These are phyloP conservation scores for Junonia oenone DNA, from an alignment of 2,888 invertebrate genomes.

Conservation along the genomic window DNA sequence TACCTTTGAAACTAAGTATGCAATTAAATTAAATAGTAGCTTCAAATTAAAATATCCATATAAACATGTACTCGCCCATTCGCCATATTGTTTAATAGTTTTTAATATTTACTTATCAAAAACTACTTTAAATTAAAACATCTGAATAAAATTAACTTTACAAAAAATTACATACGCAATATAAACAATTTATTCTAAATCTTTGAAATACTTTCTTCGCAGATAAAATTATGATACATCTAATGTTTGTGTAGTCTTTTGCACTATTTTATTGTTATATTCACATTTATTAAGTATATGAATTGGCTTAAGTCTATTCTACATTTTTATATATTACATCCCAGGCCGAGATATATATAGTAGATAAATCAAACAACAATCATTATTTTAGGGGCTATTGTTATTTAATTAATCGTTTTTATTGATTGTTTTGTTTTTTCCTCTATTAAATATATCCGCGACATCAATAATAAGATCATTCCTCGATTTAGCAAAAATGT, in stretches of 20 bases:
- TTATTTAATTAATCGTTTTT: not conserved
- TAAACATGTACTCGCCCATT: conserved; percentile 57
- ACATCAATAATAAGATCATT: conserved; percentile 9
- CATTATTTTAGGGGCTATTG: not conserved
- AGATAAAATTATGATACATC: conserved; percentile 53
- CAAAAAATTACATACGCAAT: conserved; percentile 65
- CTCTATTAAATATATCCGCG: conserved; percentile 11
- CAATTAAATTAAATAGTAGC: no score
- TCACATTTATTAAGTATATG: conserved; percentile 54
- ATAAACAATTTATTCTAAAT: conserved; percentile 47
- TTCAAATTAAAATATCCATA: not conserved
- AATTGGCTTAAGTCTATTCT: conserved; percentile 55
- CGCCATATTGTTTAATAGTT: conserved; percentile 43
- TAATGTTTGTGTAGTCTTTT: conserved; percentile 52
- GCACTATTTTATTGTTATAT: conserved; percentile 72
- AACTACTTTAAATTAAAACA: conserved; percentile 71
- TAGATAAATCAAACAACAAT: conserved; percentile 17
- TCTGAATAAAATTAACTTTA: conserved; percentile 67
- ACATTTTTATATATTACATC: conserved; percentile 32
- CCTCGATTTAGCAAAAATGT: conserved; percentile 3
- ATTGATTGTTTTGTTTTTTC: not conserved
- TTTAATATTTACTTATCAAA: conserved; percentile 76
- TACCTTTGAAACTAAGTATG: conserved; percentile 42
- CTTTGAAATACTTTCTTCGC: conserved; percentile 59
- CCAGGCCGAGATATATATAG: conserved; percentile 14